These are phyloP conservation scores for Bradypus variegatus DNA, from an alignment of 2,797 vertebrate genomes.

Conservation along the genomic window DNA sequence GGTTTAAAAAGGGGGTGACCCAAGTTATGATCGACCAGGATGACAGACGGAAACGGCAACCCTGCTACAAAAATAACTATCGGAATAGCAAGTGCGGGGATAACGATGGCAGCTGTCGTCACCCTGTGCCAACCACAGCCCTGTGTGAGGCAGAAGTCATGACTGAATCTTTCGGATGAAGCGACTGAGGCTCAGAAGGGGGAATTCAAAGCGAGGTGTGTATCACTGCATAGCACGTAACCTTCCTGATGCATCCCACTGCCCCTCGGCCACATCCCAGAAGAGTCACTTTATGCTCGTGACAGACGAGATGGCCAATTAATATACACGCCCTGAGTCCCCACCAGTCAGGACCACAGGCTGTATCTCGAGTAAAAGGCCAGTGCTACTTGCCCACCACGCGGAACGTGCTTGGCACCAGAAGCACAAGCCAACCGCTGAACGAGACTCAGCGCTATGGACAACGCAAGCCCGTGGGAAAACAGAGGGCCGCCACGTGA, in stretches of 20 bases:
- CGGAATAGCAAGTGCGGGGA: neutral
- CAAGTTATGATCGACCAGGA: rapidly evolving
- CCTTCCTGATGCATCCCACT: rapidly evolving
- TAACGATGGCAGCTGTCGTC: neutral
- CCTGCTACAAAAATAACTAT: rapidly evolving
- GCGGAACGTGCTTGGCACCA: neutral
- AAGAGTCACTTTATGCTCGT: neutral
- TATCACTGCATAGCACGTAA: rapidly evolving
- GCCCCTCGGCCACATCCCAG: neutral
- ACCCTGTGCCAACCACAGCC: rapidly evolving
- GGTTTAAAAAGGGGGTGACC: rapidly evolving
- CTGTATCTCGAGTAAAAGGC: neutral
- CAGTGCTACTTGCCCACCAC: neutral
- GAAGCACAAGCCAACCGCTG: neutral
- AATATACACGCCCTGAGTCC: rapidly evolving
- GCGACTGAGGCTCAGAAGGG: neutral
- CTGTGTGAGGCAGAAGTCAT: neutral
- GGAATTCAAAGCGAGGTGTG: neutral
- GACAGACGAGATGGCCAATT: neutral
- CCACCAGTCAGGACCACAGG: neutral
- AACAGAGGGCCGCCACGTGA: neutral
- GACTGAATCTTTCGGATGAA: neutral
- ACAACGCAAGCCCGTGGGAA: neutral
- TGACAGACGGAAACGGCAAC: neutral
- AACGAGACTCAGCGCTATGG: neutral